phyloP scores from a whole-genome alignment of 1,140 invertebrate species.

The Drosophila pandora region DNA sequence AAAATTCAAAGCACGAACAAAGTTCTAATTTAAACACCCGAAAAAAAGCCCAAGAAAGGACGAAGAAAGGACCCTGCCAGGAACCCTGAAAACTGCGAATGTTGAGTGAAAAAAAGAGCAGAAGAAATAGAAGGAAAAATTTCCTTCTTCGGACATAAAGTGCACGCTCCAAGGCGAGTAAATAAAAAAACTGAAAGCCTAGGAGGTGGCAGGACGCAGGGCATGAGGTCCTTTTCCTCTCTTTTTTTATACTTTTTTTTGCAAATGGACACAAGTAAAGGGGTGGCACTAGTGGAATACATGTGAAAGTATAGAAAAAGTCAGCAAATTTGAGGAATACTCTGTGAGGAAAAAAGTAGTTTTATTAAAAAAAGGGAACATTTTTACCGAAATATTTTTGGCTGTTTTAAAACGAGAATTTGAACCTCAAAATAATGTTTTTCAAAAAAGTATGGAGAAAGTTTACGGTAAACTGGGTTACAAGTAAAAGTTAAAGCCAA shows the following conservation, averaged over 20 bases:
- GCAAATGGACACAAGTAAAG: constrained; percentile 63
- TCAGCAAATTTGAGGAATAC: background rate
- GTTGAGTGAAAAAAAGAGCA: constrained; percentile 25
- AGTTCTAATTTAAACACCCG: constrained; percentile 80
- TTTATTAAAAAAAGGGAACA: too few relatives aligned
- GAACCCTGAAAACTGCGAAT: constrained; percentile 31
- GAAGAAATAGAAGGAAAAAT: constrained; percentile 36
- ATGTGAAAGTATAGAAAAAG: too few relatives aligned
- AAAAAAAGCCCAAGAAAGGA: constrained; percentile 13
- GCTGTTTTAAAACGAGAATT: too few relatives aligned
- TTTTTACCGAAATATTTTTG: too few relatives aligned
- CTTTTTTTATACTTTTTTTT: constrained; percentile 6
- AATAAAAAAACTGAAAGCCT: constrained; percentile 49
- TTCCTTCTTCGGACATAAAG: constrained; percentile 47
- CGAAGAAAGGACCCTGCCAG: background rate
- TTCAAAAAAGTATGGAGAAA: too few relatives aligned
- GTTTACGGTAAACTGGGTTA: too few relatives aligned
- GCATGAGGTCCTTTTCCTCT: constrained; percentile 9
- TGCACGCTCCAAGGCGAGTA: constrained; percentile 59
- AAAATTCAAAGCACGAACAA: constrained; percentile 82
- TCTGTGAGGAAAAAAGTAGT: too few relatives aligned
- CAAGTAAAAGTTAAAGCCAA: too few relatives aligned
- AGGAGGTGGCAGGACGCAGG: constrained; percentile 20
- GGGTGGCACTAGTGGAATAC: constrained; percentile 59
- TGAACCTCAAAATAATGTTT: too few relatives aligned